A percentile compares a stretch with the other conserved stretches of the same genome.
phyloP scores from a whole-genome alignment of 2,113 vertebrate genomes.

The Leptosomus discolor region DNA sequence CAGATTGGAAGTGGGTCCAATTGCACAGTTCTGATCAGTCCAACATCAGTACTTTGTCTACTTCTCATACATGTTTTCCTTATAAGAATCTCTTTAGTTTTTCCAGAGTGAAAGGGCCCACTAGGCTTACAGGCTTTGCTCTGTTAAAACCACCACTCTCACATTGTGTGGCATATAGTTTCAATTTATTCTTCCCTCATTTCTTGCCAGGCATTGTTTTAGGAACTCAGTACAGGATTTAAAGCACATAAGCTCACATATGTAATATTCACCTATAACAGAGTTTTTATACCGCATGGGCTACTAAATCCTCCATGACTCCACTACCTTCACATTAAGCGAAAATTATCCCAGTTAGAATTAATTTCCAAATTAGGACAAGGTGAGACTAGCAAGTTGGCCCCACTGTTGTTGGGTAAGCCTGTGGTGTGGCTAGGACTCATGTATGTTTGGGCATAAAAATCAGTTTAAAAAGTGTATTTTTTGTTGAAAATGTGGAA shows the following conservation, averaged over 20 bases:
- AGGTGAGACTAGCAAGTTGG: neutral
- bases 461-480: neutral
- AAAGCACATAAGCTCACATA: neutral
- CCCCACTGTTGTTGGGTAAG: neutral
- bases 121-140: neutral
- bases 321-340: neutral
- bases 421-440: neutral
- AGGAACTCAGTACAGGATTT: neutral
- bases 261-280: neutral
- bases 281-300: neutral
- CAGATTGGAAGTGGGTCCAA: neutral
- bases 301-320: neutral
- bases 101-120: neutral
- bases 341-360: neutral
- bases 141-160: neutral
- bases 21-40: neutral
- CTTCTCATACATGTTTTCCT: neutral
- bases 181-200: neutral
- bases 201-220: constrained; percentile 3
- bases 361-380: neutral
- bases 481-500: neutral
- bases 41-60: neutral
- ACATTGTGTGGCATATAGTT: neutral
- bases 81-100: neutral
- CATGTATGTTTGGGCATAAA: neutral